Conservation (phyloP, 2,797 vertebrate genomes). For the Arnoldichthys spilopterus region DNA sequence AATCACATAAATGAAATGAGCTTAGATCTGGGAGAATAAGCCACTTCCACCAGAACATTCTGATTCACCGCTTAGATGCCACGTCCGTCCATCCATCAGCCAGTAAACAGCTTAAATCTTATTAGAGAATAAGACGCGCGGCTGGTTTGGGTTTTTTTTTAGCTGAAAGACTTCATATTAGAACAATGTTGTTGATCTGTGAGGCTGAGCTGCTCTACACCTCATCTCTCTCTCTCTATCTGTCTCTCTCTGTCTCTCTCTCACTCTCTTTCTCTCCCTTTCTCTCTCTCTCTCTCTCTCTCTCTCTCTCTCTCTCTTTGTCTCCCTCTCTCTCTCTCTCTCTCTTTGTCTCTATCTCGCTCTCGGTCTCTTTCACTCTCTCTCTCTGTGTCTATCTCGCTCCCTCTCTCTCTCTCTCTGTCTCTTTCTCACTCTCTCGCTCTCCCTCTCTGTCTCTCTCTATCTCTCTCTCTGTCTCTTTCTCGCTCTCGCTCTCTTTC, state of each 20-base stretch:
- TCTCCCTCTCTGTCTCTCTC: too few species aligned
- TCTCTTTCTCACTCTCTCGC: too few species aligned
- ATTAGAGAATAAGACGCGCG: neutral
- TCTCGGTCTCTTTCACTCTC: too few species aligned
- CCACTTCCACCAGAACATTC: neutral
- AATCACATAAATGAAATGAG: neutral
- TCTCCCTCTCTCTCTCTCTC: too few species aligned
- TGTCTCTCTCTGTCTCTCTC: too few species aligned
- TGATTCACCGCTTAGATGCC: neutral
- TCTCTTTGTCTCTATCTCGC: too few species aligned
- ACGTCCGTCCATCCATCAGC: neutral
- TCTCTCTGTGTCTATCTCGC: too few species aligned
- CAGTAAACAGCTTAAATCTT: neutral
- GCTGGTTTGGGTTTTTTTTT: neutral
- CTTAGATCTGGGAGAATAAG: neutral
- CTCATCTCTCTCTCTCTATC: neutral
- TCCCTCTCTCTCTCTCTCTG: too few species aligned
- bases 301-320: neutral
- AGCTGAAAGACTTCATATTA: neutral
- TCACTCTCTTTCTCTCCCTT: neutral
- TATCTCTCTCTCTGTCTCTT: too few species aligned
- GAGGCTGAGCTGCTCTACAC: neutral
- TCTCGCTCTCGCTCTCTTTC: too few species aligned
- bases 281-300: neutral
- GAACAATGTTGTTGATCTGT: neutral